A percentile compares a stretch with the other conserved stretches of the same genome.
Evolutionary conservation across 2,888 invertebrate species (phyloP).

Genomic region (Acrobasis suavella): DNA sequence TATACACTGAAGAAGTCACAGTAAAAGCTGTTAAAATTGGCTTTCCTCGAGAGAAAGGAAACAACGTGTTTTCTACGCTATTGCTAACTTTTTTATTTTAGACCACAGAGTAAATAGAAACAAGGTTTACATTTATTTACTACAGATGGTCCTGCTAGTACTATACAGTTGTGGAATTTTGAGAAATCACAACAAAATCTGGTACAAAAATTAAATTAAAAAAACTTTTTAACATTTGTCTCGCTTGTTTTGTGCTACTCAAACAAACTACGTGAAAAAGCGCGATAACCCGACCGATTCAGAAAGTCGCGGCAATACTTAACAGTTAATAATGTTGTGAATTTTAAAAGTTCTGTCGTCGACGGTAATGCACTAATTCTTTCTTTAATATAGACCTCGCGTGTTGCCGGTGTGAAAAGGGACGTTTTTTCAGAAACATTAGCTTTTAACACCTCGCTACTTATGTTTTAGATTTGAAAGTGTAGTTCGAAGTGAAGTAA

Average conservation of each 20-base stretch:
- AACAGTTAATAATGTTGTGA: constrained; percentile 35
- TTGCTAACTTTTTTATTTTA: too few species aligned
- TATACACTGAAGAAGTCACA: too few species aligned
- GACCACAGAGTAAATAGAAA: too few species aligned
- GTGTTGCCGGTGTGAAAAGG: constrained; percentile 47
- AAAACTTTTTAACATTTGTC: neutral
- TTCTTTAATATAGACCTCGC: constrained; percentile 50
- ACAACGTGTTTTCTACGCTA: too few species aligned
- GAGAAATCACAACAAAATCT: too few species aligned
- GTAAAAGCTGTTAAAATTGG: too few species aligned
- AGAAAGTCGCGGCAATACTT: constrained; percentile 7
- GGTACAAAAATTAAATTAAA: too few species aligned
- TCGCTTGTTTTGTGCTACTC: neutral
- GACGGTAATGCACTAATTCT: constrained; percentile 35
- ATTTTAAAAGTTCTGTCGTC: constrained; percentile 42
- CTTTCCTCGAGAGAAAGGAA: too few species aligned
- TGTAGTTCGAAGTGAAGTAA: constrained; percentile 18
- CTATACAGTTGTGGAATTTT: too few species aligned
- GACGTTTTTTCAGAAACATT: constrained; percentile 39
- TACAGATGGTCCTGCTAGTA: too few species aligned
- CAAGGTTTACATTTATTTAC: too few species aligned
- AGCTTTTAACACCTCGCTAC: constrained; percentile 32
- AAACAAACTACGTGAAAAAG: neutral
- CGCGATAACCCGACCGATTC: neutral
- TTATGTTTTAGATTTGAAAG: constrained; percentile 25